A percentile compares a stretch with the other conserved stretches of the same genome.
These are phyloP conservation scores for Ophion costatus DNA, from an alignment of 2,888 invertebrate genomes.

Conservation along the genomic window DNA sequence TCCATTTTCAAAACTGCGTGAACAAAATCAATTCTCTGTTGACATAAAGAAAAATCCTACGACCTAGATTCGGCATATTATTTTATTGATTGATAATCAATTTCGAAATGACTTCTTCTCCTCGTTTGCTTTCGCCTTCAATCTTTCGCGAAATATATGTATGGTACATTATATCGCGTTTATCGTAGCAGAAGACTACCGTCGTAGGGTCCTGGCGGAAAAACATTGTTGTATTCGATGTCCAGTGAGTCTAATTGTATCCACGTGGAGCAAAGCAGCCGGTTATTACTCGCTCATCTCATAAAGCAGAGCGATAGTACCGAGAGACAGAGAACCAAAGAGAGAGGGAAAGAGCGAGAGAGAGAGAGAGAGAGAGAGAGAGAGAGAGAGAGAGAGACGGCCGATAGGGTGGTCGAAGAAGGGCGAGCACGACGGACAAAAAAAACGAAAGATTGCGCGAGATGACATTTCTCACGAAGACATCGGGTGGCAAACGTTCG, in stretches of 20 bases:
- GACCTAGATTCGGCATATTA: background rate
- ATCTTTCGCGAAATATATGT: background rate
- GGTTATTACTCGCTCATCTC: constrained; percentile 43
- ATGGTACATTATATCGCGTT: background rate
- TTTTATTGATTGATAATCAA: background rate
- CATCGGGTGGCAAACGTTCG: constrained; percentile 58
- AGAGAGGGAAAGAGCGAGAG: constrained; percentile 6
- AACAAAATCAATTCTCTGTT: background rate
- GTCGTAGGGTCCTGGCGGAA: background rate
- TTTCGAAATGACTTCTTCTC: background rate
- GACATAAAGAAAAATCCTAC: background rate
- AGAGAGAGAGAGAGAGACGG: too few species aligned
- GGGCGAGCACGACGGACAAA: background rate
- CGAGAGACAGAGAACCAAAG: background rate
- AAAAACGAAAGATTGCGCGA: constrained; percentile 48
- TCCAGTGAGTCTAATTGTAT: constrained; percentile 51
- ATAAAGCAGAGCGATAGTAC: constrained; percentile 36
- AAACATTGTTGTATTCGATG: constrained; percentile 28
- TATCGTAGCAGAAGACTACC: background rate
- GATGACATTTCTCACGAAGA: constrained; percentile 61
- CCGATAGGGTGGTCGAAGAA: background rate
- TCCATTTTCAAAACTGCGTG: background rate
- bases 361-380: background rate
- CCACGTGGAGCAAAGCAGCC: constrained; percentile 27
- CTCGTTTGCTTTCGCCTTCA: background rate